phyloP scores from a whole-genome alignment of 2,888 invertebrate species.

The Diarsia brunnea region DNA sequence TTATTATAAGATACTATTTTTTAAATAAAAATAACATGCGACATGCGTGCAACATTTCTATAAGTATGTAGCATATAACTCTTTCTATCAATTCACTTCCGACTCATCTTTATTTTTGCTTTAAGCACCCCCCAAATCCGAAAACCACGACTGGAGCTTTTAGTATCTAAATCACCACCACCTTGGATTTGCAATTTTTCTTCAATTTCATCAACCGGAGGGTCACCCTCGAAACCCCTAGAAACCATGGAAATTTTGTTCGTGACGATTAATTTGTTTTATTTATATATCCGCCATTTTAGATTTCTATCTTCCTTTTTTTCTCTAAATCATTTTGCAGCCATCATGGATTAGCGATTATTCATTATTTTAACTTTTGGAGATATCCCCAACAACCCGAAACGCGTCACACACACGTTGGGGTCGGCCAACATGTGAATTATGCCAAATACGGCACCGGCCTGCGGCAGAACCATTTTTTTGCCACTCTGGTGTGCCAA shows the following conservation, averaged over 20 bases:
- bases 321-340: not conserved
- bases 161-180: constrained; percentile 30
- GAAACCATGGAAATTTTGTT: constrained; percentile 30
- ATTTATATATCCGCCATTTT: not conserved
- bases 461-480: not conserved
- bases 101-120: constrained; percentile 25
- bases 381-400: not conserved
- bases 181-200: constrained; percentile 25
- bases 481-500: not conserved
- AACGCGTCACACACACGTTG: not conserved
- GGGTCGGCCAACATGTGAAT: not conserved
- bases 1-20: not conserved
- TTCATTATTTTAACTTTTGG: not conserved
- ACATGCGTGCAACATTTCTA: not conserved
- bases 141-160: constrained; percentile 7
- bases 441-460: not conserved
- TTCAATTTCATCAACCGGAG: constrained; percentile 25
- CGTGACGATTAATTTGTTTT: constrained; percentile 32
- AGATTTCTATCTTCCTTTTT: not conserved
- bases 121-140: constrained; percentile 38
- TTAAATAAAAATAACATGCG: constrained; percentile 17
- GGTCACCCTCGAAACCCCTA: constrained; percentile 48
- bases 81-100: constrained; percentile 10
- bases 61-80: not conserved
- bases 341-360: not conserved